Evolutionary conservation across 2,113 vertebrate species (phyloP), one percentile per base, ranked within the genome.

Genomic region (Paralichthys olivaceus): DNA sequence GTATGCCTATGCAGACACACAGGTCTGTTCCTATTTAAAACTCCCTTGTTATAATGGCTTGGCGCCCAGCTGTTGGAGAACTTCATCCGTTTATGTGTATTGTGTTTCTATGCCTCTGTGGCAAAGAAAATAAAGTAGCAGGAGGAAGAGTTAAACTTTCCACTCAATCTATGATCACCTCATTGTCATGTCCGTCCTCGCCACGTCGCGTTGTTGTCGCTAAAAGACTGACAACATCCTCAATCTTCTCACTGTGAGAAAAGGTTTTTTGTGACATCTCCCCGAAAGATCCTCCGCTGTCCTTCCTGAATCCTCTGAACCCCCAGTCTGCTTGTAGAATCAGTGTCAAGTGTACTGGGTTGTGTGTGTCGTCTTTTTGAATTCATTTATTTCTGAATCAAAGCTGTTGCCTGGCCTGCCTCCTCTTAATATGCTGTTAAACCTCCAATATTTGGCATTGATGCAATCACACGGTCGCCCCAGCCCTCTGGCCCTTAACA

Each of bases 401-500:
- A 12, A 53, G 65, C 25, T 25, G 7, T 66, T 75, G 13, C 17
- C 7, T 34, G 13, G 7, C 69, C 17, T 72, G 12, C 67, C 64
- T 65, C 40, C 7, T 74, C 53, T 67, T 81, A 72, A 60, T 69
- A 67, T 7, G 3, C 25, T 64, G 66, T 75, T 74, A 82, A 77
- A 87, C 53, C 66, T 69, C 67, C 28, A 58, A 68, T 74, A 61
- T 81, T 69, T 79, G 34, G 55, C 66, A 64, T 68, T 75, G 78
- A 87, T 83, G 72, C 77, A 74, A 81, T 85, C 83, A 58, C 66
- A 64, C 47, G 49, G 32, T 62, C 11, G 11, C 34, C 63, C 28
- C 43, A 68, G 58, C 73, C 78, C 80, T 59, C 37, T 75, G 65
- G 72, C 67, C 77, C 69, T 60, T 59, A 87, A 87, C 81, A 85